Percentiles rank a stretch among this genome's conserved stretches.
phyloP scores from a whole-genome alignment of 1,140 invertebrate genomes.

The Brachionus paranguensis region DNA sequence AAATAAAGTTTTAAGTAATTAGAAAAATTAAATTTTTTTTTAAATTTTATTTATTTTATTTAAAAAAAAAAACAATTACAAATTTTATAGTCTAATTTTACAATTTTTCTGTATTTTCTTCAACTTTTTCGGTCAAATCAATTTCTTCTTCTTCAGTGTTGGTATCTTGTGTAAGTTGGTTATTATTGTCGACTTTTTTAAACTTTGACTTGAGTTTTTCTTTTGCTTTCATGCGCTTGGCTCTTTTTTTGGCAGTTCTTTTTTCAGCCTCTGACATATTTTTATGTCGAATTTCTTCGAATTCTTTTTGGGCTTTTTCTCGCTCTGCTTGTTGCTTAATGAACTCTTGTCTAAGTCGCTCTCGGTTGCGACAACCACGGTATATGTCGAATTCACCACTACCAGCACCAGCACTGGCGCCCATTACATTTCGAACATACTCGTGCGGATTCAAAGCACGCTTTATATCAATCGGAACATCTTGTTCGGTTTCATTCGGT shows the following conservation, averaged over 20 bases:
- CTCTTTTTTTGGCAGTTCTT: slow-evolving; percentile 53
- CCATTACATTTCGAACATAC: slow-evolving; percentile 94
- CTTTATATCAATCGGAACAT: slow-evolving; percentile 56
- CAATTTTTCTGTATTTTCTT: neutral
- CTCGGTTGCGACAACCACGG: slow-evolving; percentile 81
- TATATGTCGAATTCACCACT: slow-evolving; percentile 98
- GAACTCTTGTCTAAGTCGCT: slow-evolving; percentile 86
- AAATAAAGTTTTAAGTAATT: neutral
- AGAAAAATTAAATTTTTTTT: neutral
- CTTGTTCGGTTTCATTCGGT: slow-evolving; percentile 67
- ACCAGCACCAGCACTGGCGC: slow-evolving; percentile 89
- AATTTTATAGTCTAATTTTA: neutral
- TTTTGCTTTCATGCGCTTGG: slow-evolving; percentile 47
- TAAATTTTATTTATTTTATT: neutral
- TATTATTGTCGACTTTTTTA: neutral
- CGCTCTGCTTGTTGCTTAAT: slow-evolving; percentile 47
- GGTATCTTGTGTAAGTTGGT: neutral
- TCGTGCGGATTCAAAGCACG: slow-evolving; percentile 66
- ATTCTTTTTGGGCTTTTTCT: slow-evolving; percentile 74
- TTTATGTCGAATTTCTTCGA: slow-evolving; percentile 71
- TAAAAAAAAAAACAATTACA: neutral
- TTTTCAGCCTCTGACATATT: slow-evolving; percentile 71
- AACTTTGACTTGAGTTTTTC: neutral
- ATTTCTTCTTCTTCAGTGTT: neutral
- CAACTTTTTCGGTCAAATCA: slow-evolving; percentile 2